Percentiles rank a stretch among this genome's conserved stretches.
Conservation (phyloP, 2,888 invertebrate species). For the Adineta ricciae region DNA sequence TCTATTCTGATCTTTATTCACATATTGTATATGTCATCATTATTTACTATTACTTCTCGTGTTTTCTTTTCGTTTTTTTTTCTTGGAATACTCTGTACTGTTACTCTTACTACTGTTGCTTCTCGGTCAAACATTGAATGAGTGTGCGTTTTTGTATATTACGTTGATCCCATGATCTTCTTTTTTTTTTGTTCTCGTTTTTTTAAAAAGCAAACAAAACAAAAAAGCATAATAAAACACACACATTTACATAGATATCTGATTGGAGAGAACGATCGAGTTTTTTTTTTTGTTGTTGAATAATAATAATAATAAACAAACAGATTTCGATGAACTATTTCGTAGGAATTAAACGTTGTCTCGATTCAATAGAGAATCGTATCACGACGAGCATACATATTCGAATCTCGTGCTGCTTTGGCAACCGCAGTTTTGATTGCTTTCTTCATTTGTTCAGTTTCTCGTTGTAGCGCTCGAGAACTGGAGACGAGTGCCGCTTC, state of each 20-base stretch:
- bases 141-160: slow-evolving; percentile 5
- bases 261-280: background rate
- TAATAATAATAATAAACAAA: background rate
- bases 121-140: background rate
- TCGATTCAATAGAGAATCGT: background rate
- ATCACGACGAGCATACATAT: background rate
- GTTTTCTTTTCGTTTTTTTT: background rate
- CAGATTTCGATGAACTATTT: background rate
- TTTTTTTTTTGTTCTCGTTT: background rate
- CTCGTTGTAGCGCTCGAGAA: background rate
- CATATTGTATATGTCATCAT: background rate
- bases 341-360: background rate
- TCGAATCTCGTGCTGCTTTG: background rate
- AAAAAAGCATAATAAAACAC: background rate
- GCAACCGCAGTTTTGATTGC: background rate
- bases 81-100: background rate
- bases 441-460: background rate
- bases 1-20: background rate
- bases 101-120: background rate
- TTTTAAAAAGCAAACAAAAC: background rate
- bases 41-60: background rate
- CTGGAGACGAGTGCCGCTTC: background rate
- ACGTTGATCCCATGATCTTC: background rate
- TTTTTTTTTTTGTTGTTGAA: background rate
- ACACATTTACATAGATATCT: background rate